phyloP scores from a whole-genome alignment of 2,113 vertebrate genomes.

The Macrotis lagotis region DNA sequence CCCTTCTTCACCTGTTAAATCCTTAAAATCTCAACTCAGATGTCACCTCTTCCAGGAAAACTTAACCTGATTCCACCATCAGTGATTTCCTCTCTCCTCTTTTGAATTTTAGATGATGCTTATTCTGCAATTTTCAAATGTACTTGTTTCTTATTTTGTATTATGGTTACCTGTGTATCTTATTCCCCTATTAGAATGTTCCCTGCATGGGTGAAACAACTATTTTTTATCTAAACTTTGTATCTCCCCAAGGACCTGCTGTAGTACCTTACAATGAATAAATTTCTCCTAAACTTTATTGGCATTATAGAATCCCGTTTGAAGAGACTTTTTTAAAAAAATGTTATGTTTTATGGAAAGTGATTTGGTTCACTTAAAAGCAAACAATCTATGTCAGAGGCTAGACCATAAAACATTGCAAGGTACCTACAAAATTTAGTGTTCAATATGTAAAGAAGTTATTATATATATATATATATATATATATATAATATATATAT shows the following conservation, averaged over 20 bases:
- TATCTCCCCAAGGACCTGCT: background rate
- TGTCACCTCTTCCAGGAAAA: background rate
- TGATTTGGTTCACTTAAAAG: background rate
- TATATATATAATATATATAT: too few species aligned
- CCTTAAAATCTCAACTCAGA: background rate
- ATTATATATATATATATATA: too few species aligned
- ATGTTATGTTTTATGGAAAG: background rate
- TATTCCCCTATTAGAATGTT: background rate
- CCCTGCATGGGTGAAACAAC: background rate
- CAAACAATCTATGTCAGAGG: background rate
- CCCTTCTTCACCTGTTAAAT: background rate
- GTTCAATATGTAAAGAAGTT: constrained; percentile 39
- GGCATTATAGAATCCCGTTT: background rate
- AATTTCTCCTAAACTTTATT: background rate
- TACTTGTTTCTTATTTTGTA: background rate
- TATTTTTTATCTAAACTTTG: background rate
- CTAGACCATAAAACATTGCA: constrained; percentile 21
- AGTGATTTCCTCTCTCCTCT: background rate
- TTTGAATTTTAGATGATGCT: background rate
- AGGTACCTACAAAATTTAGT: constrained; percentile 7
- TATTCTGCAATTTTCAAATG: background rate
- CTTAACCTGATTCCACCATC: background rate
- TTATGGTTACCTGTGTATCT: background rate
- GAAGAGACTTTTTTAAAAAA: background rate
- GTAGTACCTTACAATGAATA: background rate